Evolutionary conservation across 2,888 invertebrate species (phyloP), one percentile per base, ranked within the genome.

Genomic region (Balanococcus diminutus): DNA sequence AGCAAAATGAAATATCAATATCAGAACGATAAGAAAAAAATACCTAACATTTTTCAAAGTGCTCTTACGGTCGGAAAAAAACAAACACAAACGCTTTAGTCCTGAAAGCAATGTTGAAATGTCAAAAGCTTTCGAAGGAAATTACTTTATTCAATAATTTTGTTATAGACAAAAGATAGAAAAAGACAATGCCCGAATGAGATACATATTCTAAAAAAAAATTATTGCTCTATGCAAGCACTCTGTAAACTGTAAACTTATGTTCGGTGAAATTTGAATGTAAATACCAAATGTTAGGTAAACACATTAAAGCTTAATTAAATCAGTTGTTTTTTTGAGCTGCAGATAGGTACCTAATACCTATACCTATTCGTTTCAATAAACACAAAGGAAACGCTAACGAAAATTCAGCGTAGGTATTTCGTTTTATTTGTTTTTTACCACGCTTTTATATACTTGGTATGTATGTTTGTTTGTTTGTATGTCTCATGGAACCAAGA

Each of bases 1-100:
- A 67, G 28, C 61, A 14, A 67, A 28, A 67, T 67, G 61, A 67
- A 67, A 67, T 67, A 67, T 67, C 61, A 67, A 67, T 67, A 67
- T 67, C 28, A 4, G 4, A 28, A 25, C 61, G 61, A 67, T 67
- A 67, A 67, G 56, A 67, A 25, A 28, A 67, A 67, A 67, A 25
- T n/a, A n/a, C n/a, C n/a, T n/a, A 67, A 67, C 25, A 67, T 67
- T 67, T 67, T 67, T 28, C 61, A 14, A 67, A 67, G 28, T 67
- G 19, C 8, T 67, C 61, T 25, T 28, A 28, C n/a, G 11, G 61
- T 67, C 11, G 25, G 3, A 67, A 67, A n/a, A n/a, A 25, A 51
- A 42, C 8, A 42, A 42, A 51, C n/a, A n/a, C 51, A 19, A 51
- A 51, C 51, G 51, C 4, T 51, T 51, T 51, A 42, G 42, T 14